Conservation (phyloP, 1,140 invertebrate genomes). For the Platyura marginata region DNA sequence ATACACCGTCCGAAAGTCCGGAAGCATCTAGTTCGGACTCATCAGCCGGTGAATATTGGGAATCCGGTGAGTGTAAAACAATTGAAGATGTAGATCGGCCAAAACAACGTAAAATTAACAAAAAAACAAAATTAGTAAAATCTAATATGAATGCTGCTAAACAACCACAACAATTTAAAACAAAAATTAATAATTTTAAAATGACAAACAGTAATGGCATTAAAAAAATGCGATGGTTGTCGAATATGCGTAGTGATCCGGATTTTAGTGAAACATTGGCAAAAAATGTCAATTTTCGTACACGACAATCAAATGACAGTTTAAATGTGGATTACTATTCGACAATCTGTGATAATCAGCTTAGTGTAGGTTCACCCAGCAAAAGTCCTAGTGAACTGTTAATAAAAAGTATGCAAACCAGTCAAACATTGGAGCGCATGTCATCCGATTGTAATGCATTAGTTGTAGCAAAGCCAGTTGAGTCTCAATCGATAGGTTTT, state of each 20-base stretch:
- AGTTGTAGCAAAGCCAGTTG: constrained; percentile 8
- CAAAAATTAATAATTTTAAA: neutral
- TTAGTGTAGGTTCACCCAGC: constrained; percentile 9
- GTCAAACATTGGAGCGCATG: neutral
- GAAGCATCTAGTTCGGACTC: constrained; percentile 3
- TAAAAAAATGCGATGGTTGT: neutral
- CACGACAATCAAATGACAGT: neutral
- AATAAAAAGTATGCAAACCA: neutral
- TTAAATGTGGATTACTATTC: constrained; percentile 10
- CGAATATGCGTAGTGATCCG: constrained; percentile 1
- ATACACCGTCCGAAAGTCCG: constrained; percentile 1
- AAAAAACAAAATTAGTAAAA: neutral
- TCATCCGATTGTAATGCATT: constrained; percentile 5
- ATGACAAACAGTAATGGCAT: neutral
- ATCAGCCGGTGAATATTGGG: constrained; percentile 3
- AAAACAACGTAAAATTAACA: constrained; percentile 1
- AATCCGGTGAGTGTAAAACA: constrained; percentile 5
- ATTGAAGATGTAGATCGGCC: constrained; percentile 1
- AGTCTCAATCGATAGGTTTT: constrained; percentile 10
- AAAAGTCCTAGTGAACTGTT: constrained; percentile 1
- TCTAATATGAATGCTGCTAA: neutral
- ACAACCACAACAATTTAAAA: constrained; percentile 1
- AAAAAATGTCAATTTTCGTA: neutral
- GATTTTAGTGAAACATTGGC: neutral
- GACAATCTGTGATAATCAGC: constrained; percentile 11